Evolutionary conservation across 1,140 invertebrate genomes (phyloP).

Genomic region (Epicauta chinensis): DNA sequence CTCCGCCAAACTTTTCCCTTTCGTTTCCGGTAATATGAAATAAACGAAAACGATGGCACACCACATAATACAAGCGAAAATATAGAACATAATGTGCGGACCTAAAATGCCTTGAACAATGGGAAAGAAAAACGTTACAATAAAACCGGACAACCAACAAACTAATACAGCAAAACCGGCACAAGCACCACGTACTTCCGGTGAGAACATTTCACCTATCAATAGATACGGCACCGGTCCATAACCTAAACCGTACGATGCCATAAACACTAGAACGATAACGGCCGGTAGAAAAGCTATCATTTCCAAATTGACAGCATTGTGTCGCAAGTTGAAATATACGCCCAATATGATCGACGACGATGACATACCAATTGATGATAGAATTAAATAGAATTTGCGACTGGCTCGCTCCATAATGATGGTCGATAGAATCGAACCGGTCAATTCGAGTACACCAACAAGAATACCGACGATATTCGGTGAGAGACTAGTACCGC

Average conservation of each 20-base stretch:
- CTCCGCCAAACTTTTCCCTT: slow-evolving; percentile 6
- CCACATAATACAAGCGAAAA: slow-evolving; percentile 39
- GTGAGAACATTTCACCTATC: neutral
- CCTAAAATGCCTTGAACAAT: neutral
- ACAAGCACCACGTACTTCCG: neutral
- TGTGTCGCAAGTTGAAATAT: neutral
- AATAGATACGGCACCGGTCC: neutral
- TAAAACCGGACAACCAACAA: neutral
- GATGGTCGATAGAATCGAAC: neutral
- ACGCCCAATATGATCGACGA: neutral
- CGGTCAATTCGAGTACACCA: too few relatives aligned
- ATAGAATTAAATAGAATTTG: neutral
- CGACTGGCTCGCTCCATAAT: neutral
- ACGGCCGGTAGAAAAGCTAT: neutral
- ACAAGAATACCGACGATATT: too few relatives aligned
- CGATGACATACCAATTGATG: neutral
- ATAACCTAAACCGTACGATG: neutral
- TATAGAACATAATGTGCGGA: slow-evolving; percentile 5
- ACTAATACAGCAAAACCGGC: neutral
- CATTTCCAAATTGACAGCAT: neutral
- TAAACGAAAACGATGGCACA: slow-evolving; percentile 39
- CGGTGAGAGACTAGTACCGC: too few relatives aligned
- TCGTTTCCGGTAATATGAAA: slow-evolving; percentile 6
- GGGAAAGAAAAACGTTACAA: neutral
- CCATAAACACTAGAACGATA: neutral